Evolutionary conservation across 30 jellyfish, hydroid and myxozoan genomes (phyloP), one percentile per base, ranked within the genome.

Genomic region (Catostylus mosaicus): DNA sequence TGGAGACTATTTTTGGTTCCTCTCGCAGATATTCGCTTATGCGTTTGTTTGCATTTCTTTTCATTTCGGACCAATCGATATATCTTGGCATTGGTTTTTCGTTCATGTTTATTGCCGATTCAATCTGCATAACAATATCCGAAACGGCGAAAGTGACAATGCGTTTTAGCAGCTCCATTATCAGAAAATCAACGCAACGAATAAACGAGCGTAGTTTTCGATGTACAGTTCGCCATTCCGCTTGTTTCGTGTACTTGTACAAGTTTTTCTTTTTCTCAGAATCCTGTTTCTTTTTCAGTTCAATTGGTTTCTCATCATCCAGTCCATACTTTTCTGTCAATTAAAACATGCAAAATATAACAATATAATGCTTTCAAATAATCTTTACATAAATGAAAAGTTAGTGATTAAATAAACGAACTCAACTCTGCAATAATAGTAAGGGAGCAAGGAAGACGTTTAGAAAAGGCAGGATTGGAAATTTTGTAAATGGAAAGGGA

Each of bases 161-260:
- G 3, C 88, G 75, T 47, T 84, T 89, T 29, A 89, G 12, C 79
- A 73, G 67, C 52, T 89, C 95, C 88, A 83, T 77, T 1, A 82
- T 89, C 47, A 89, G 27, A 59, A 74, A 89, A 56, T 89, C 97
- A 1, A 82, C 89, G 36, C 86, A 60, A 14, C 92, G 97, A 26
- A 89, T 30, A 56, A 89, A 89, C 16, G 80, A 31, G 20, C 68
- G 85, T 18, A 89, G 77, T 43, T 73, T 67, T 33, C 79, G 75
- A 37, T 74, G 71, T 0, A 89, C 91, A 0, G 91, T 35, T 26
- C 85, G 75, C 84, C 87, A 77, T 31, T 51, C 80, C 30, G 91
- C 87, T 30, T 27, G 47, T 36, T 69, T 65, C 20, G 88, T 89
- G 80, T 54, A 82, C 56, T 89, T 89, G 79, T 46, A 89, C 5